Evolutionary conservation across 2,888 invertebrate species (phyloP).

Genomic region (Luperina nickerlii): DNA sequence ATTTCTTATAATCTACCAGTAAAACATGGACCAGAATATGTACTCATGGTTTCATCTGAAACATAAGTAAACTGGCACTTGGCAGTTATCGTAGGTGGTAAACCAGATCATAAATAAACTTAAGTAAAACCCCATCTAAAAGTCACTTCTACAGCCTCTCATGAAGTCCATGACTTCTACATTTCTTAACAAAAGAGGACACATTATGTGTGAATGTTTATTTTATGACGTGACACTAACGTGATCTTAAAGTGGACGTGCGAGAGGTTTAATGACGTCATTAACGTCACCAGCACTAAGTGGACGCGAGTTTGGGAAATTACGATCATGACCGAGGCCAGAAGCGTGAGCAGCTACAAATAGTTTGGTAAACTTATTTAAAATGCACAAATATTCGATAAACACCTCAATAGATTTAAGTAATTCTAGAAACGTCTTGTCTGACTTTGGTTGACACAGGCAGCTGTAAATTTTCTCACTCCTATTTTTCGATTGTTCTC

Average conservation of each 20-base stretch:
- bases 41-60: neutral
- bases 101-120: neutral
- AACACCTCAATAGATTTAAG: neutral
- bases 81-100: neutral
- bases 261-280: slow-evolving; percentile 64
- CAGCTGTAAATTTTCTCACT: neutral
- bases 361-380: slow-evolving; percentile 20
- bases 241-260: slow-evolving; percentile 55
- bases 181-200: slow-evolving; percentile 48
- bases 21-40: neutral
- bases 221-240: slow-evolving; percentile 62
- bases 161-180: slow-evolving; percentile 38
- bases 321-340: slow-evolving; percentile 51
- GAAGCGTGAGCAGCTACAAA: slow-evolving; percentile 41
- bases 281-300: slow-evolving; percentile 64
- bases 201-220: slow-evolving; percentile 61
- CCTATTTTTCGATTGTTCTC: neutral
- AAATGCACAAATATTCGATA: slow-evolving; percentile 11
- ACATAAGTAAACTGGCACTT: neutral
- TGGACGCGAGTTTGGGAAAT: slow-evolving; percentile 51
- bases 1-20: neutral
- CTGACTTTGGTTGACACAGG: neutral
- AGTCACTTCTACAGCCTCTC: slow-evolving; percentile 8
- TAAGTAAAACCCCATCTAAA: neutral
- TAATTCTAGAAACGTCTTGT: neutral